These are phyloP conservation scores for Sinocyclocheilus anophthalmus DNA, from an alignment of 2,113 vertebrate genomes.

Conservation along the genomic window DNA sequence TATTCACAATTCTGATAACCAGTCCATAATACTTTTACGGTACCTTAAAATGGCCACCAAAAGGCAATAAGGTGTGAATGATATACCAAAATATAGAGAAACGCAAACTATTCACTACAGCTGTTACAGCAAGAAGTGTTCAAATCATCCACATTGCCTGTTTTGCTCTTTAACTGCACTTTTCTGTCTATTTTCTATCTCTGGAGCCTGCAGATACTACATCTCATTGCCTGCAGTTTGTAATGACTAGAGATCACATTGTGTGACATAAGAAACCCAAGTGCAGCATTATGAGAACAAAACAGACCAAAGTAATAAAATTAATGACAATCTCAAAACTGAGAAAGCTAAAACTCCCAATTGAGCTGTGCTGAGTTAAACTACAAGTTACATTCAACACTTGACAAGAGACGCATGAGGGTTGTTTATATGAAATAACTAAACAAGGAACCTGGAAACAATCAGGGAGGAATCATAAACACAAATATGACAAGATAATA, in stretches of 20 bases:
- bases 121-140: background rate
- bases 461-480: background rate
- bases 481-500: background rate
- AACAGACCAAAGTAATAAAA: background rate
- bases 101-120: background rate
- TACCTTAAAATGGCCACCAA: background rate
- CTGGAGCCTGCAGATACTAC: background rate
- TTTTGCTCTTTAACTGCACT: background rate
- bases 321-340: background rate
- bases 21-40: background rate
- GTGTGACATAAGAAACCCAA: background rate
- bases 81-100: background rate
- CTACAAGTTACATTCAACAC: background rate
- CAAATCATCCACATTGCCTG: background rate
- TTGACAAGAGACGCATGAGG: background rate
- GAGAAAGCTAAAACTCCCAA: background rate
- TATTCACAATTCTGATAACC: too few relatives aligned
- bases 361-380: background rate
- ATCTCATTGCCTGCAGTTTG: background rate
- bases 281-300: background rate
- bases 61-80: background rate
- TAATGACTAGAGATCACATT: background rate
- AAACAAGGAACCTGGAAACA: conserved; percentile 7
- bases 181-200: background rate
- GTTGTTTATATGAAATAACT: background rate